A percentile compares a stretch with the other conserved stretches of the same genome.
These are phyloP conservation scores for Mesoligia furuncula DNA, from an alignment of 2,888 invertebrate genomes.

Conservation along the genomic window DNA sequence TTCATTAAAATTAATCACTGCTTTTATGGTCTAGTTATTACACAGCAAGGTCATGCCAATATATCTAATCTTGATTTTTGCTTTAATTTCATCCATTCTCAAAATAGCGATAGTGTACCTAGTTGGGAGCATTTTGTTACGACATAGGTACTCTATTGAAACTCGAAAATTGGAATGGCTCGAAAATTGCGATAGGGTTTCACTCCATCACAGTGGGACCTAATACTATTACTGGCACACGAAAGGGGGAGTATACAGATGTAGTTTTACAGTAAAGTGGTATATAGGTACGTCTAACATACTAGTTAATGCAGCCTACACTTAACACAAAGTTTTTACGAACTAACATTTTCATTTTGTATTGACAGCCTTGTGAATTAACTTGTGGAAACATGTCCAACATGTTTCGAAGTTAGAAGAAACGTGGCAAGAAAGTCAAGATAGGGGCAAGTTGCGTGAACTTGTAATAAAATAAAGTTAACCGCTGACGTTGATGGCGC, in stretches of 20 bases:
- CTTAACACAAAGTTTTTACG: slow-evolving; percentile 55
- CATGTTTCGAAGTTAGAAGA: slow-evolving; percentile 78
- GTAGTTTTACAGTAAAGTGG: slow-evolving; percentile 6
- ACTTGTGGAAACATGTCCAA: slow-evolving; percentile 78
- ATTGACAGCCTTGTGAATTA: slow-evolving; percentile 77
- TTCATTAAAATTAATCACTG: background rate
- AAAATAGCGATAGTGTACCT: slow-evolving; percentile 2
- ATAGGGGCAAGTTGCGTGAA: slow-evolving; percentile 76
- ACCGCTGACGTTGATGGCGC: slow-evolving; percentile 69
- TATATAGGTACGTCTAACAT: background rate
- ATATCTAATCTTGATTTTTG: background rate
- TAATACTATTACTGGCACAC: slow-evolving; percentile 29
- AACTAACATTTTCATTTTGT: slow-evolving; percentile 68
- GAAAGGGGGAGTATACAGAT: background rate
- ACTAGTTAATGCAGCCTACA: background rate
- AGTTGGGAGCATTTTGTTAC: slow-evolving; percentile 7
- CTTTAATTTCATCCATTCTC: slow-evolving; percentile 3
- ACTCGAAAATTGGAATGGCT: slow-evolving; percentile 34
- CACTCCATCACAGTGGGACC: slow-evolving; percentile 31
- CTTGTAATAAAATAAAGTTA: slow-evolving; percentile 82
- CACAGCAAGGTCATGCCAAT: background rate
- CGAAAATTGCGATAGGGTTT: slow-evolving; percentile 40
- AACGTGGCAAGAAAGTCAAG: slow-evolving; percentile 80
- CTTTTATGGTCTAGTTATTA: background rate
- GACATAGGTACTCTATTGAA: slow-evolving; percentile 24